Base-by-base conservation (phyloP, 2,797 vertebrate genomes). In the Phalanger gymnotis region DNA sequence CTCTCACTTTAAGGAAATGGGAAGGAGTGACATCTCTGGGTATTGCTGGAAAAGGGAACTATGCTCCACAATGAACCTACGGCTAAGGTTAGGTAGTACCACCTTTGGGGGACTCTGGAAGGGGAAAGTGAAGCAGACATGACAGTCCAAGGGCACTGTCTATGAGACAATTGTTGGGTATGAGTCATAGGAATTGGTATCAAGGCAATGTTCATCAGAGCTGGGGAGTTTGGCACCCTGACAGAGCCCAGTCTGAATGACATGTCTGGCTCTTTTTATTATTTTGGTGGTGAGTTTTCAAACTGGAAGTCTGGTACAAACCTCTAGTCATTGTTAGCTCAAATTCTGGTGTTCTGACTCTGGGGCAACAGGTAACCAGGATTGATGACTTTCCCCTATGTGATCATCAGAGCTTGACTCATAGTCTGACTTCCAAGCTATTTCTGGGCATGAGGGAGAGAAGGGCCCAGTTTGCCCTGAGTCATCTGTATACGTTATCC, bases 251-350 rank as follows among this genome's bases (percentile, higher is more conserved):
- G 97, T 99, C 99, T 0, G 99, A 99, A 96, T 98, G 99, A 34
- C 99, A 99, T 97, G 99, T 99, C 97, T 99, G 99, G 99, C 97
- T 99, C 99, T 99, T 99, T 54, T 99, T 98, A 99, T 99, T 95
- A 99, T 99, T 97, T 99, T 99, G 96, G 99, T 97, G 98, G 99
- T 99, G 99, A 98, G 98, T 99, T 99, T 98, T 99, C 99, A 95
- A 99, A 99, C 95, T 99, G 99, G 98, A 99, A 99, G 98, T 99
- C 99, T 96, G 99, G 99, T 98, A 99, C 99, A 98, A 99, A 99
- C 97, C 99, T 99, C 98, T 99, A 99, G 96, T 99, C 99, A 0
- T 99, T 99, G 99, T 99, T 55, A 22, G 54, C 19, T 55, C 54
- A 55, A 55, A 1, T 55, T 1, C 54, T 22, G 2, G 22, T 54